These are phyloP conservation scores for Caenorhabditis sp. DNA, from an alignment of 2,888 invertebrate species.

Conservation along the genomic window DNA sequence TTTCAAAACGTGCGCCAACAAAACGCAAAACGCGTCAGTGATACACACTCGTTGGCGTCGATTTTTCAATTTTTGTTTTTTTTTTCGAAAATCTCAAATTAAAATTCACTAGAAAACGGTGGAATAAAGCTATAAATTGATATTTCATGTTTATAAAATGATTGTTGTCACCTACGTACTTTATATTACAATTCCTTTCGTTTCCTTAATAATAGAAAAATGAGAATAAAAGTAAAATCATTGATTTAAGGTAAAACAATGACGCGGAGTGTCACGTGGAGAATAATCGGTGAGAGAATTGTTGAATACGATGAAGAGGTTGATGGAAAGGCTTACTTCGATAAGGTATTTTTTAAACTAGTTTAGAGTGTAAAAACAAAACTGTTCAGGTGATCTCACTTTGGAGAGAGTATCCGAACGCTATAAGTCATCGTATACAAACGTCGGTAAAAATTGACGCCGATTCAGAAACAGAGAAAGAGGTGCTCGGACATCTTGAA, in stretches of 20 bases:
- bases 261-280: constrained; percentile 15
- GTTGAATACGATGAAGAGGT: constrained; percentile 33
- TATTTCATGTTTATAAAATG: too few species aligned
- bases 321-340: constrained; percentile 33
- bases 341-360: constrained; percentile 25
- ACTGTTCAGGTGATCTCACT: constrained; percentile 34
- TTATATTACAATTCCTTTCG: too few species aligned
- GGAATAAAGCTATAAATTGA: neutral
- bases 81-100: constrained; percentile 6
- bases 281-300: constrained; percentile 13
- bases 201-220: too few species aligned
- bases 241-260: neutral
- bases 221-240: neutral
- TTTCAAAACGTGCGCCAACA: constrained; percentile 8
- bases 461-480: constrained; percentile 16
- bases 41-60: neutral
- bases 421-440: constrained; percentile 39
- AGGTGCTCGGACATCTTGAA: constrained; percentile 13
- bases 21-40: neutral
- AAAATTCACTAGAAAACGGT: neutral
- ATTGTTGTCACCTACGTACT: neutral
- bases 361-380: neutral
- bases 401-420: constrained; percentile 45
- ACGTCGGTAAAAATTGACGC: constrained; percentile 21
- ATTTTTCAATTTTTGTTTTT: constrained; percentile 1